phyloP scores from a whole-genome alignment of 2,888 invertebrate species.

The Prosapia bicincta region DNA sequence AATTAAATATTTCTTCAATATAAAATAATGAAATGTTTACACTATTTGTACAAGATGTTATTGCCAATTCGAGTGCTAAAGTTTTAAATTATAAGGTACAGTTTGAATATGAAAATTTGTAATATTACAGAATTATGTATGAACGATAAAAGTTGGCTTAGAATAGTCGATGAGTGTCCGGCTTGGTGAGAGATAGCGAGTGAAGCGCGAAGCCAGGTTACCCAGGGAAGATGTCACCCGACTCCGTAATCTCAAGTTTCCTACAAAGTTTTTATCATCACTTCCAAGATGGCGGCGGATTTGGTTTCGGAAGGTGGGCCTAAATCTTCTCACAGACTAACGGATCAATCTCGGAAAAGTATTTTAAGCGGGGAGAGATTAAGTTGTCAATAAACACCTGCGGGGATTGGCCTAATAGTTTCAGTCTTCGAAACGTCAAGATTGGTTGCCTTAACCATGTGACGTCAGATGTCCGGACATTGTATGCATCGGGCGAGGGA shows the following conservation, averaged over 20 bases:
- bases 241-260: constrained; percentile 7
- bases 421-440: not conserved
- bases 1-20: too few species aligned
- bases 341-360: constrained; percentile 5
- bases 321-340: constrained; percentile 11
- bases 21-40: too few species aligned
- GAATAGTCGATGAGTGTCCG: too few species aligned
- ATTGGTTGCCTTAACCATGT: too few species aligned
- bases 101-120: too few species aligned
- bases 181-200: not conserved
- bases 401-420: not conserved
- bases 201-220: not conserved
- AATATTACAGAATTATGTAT: too few species aligned
- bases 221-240: constrained; percentile 14
- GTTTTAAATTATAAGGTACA: too few species aligned
- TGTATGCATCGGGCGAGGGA: too few species aligned
- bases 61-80: too few species aligned
- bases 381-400: constrained; percentile 26
- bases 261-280: constrained; percentile 13
- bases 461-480: too few species aligned
- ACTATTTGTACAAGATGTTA: too few species aligned
- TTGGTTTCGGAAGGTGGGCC: constrained; percentile 22
- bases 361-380: constrained; percentile 11
- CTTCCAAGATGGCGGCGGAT: constrained; percentile 27
- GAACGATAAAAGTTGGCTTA: too few species aligned